Evolutionary conservation across 1,140 invertebrate genomes (phyloP), one percentile per base, ranked within the genome.

Genomic region (Batillaria attramentaria): DNA sequence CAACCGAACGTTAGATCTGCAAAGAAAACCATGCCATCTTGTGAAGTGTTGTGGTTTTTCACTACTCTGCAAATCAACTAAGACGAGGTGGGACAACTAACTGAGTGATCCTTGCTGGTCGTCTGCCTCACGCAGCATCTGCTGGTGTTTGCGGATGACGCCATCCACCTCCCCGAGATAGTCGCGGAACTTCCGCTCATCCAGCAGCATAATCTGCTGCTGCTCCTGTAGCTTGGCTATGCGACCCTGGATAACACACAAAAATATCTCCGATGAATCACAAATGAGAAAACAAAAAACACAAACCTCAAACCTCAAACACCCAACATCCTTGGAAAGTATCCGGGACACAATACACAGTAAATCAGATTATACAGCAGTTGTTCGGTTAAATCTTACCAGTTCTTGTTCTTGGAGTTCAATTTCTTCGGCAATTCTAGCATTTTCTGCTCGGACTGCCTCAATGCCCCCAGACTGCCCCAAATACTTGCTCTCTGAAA

Each of bases 401-500:
- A 79, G 72, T 57, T 85, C 81, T 74, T 86, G 69, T 72, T 85
- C 83, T 20, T 85, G 66, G 3, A 82, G 39, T 60, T 83, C 83
- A 33, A 86, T 76, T 69, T 86, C 84, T 60, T 84, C 65, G 57
- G 73, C 72, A 3, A 86, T 54, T 13, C 75, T 57, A 46, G 60
- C 80, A 66, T 83, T 84, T 43, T 86, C 84, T 8, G 80, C 72
- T 37, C 83, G 69, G 54, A 85, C 65, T 31, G 75, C 77, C 20
- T 85, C 81, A 28, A 84, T 79, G 4, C 81, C 84, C 65, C 80
- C 83, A 33, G 65, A 76, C 70, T 72, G 68, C 5, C 85, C 83
- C 60, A 81, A 77, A 68, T 82, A 82, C 43, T 84, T 86, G 39
- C 84, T 68, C 70, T 83, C 86, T 87, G 77, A 13, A 80, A 80